Conservation (phyloP, 2,113 vertebrate species). For the Aegypius monachus region DNA sequence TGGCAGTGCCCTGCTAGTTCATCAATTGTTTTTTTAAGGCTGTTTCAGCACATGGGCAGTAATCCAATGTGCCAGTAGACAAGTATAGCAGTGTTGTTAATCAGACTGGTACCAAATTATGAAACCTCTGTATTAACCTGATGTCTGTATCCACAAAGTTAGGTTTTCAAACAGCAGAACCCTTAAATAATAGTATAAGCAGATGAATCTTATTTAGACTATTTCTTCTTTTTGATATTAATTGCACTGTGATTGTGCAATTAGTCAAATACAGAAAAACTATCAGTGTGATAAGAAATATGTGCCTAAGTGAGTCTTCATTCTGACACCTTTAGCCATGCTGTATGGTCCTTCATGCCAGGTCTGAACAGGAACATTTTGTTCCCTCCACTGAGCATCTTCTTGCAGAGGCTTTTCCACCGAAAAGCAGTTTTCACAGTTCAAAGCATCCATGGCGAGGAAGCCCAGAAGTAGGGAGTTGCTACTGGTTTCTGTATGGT, state of each 20-base stretch:
- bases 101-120: background rate
- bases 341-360: background rate
- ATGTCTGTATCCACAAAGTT: background rate
- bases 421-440: background rate
- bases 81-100: background rate
- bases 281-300: background rate
- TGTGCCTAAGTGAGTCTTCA: background rate
- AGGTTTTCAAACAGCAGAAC: background rate
- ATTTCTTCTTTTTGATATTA: background rate
- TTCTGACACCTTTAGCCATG: background rate
- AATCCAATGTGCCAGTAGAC: background rate
- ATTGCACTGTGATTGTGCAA: background rate
- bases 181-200: background rate
- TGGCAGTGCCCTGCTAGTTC: background rate
- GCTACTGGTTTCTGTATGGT: background rate
- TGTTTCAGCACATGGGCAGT: background rate
- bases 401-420: accelerated
- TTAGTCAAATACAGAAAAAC: background rate
- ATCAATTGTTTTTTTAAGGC: background rate
- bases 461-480: background rate
- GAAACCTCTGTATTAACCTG: background rate
- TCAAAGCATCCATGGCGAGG: background rate
- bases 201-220: background rate
- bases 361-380: background rate
- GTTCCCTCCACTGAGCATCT: background rate